Evolutionary conservation across 2,888 invertebrate genomes (phyloP), one percentile per base, ranked within the genome.

Genomic region (Cephus sareptanus): DNA sequence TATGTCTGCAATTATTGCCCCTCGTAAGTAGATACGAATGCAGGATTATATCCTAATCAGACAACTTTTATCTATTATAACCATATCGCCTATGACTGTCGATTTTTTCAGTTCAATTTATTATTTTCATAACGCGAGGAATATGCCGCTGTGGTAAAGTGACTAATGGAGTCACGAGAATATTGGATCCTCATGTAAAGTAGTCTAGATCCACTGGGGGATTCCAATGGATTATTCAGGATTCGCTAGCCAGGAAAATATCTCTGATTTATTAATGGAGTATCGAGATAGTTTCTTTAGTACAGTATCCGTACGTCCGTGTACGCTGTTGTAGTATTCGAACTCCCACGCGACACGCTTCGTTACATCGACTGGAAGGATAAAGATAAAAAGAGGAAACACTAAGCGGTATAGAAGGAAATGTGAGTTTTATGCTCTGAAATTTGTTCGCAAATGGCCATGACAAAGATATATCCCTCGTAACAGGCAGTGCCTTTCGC

Each of bases 1-100:
- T 97, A 96, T 90, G 95, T 97, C 37, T 97, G 97, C 91, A 96
- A 96, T 92, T 97, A 97, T 90, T 96, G 96, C 87, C 97, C 97
- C 33, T 95, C 94, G 96, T 96, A 93, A 94, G 95, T 93, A 79
- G 23, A 23, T 56, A 23, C 56, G 1, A 9, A 23, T 23, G 9
- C 9, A 56, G 9, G 1, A 23, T 56, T 75, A 68, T n/a, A 75
- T 76, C 69, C 75, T 76, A 80, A 75, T 71, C 81, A 75, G 79
- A 75, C 76, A 74, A 76, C 70, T 79, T 76, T 73, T 70, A 68
- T n/a, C 70, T 30, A 33, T 30, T 33, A 74, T 75, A 34, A n/a
- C 30, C 35, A 35, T 34, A 12, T 1, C 13, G 23, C 0, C 23
- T 23, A 9, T 56, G 15, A 56, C 23, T 56, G 6, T 23, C 23